These are phyloP conservation scores for Sparidentex hasta DNA, from an alignment of 2,797 vertebrate genomes.

Conservation along the genomic window DNA sequence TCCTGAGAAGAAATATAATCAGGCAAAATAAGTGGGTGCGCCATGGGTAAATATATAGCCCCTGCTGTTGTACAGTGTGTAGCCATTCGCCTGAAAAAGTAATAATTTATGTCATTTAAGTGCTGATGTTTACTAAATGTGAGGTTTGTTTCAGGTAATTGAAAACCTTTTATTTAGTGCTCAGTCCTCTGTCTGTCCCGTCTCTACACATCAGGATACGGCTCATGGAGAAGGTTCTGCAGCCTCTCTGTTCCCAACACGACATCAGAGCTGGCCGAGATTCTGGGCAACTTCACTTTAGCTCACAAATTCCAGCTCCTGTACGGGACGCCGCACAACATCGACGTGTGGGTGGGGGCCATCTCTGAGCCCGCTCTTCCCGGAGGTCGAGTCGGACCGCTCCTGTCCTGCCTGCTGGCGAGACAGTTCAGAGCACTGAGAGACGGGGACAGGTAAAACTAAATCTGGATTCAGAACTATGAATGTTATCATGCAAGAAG, in stretches of 20 bases:
- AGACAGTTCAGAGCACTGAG: slow-evolving; percentile 84
- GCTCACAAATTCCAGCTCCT: slow-evolving; percentile 84
- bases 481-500: background rate
- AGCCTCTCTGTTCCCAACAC: slow-evolving; percentile 82
- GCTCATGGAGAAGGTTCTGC: slow-evolving; percentile 84
- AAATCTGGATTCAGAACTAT: background rate
- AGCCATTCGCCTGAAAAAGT: background rate
- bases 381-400: slow-evolving; percentile 83
- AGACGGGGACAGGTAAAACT: slow-evolving; percentile 84
- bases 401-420: slow-evolving; percentile 86
- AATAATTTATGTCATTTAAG: background rate
- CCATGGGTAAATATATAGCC: background rate
- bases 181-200: background rate
- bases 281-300: slow-evolving; percentile 79
- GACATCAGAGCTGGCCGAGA: slow-evolving; percentile 76
- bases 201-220: slow-evolving; percentile 78
- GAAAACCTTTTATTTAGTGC: background rate
- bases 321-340: slow-evolving; percentile 86
- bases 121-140: background rate
- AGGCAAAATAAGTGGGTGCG: background rate
- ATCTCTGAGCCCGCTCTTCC: slow-evolving; percentile 85
- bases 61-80: background rate
- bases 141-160: background rate
- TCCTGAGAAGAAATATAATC: background rate
- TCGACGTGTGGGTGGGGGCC: slow-evolving; percentile 88